Evolutionary conservation across 2,113 vertebrate species (phyloP).

Genomic region (Oreochromis spilurus): DNA sequence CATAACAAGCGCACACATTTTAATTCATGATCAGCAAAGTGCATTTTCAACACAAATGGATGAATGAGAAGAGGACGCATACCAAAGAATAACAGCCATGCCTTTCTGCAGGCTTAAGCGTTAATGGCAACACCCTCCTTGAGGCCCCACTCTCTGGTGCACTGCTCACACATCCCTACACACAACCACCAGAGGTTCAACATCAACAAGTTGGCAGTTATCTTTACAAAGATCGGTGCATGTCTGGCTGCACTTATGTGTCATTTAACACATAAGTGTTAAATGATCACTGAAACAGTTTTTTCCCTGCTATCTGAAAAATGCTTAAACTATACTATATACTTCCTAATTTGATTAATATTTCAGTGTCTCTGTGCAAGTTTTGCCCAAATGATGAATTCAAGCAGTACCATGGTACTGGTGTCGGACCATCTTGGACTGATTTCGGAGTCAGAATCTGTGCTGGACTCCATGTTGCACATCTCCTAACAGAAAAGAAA

Average conservation of each 20-base stretch:
- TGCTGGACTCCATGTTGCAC: slow-evolving; percentile 79
- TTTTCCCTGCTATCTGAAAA: background rate
- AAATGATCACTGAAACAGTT: background rate
- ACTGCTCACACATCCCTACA: slow-evolving; percentile 61
- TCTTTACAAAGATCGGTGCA: background rate
- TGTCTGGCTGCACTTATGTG: background rate
- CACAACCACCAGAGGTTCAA: background rate
- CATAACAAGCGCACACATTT: background rate
- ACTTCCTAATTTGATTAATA: background rate
- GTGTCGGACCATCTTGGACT: slow-evolving; percentile 71
- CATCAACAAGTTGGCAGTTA: background rate
- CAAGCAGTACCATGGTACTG: slow-evolving; percentile 65
- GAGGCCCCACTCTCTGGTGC: slow-evolving; percentile 43
- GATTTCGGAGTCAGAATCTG: slow-evolving; percentile 77
- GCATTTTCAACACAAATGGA: background rate
- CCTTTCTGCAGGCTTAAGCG: slow-evolving; percentile 29
- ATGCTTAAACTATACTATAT: background rate
- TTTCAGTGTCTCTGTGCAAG: background rate
- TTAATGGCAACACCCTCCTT: background rate
- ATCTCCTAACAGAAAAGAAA: slow-evolving; percentile 66
- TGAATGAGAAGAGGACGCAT: background rate
- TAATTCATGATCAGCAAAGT: background rate
- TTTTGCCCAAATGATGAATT: background rate
- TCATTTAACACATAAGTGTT: too few species aligned
- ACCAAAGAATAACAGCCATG: slow-evolving; percentile 48